Evolutionary conservation across 2,888 invertebrate genomes (phyloP).

Genomic region (Phrixothrix hirtus): DNA sequence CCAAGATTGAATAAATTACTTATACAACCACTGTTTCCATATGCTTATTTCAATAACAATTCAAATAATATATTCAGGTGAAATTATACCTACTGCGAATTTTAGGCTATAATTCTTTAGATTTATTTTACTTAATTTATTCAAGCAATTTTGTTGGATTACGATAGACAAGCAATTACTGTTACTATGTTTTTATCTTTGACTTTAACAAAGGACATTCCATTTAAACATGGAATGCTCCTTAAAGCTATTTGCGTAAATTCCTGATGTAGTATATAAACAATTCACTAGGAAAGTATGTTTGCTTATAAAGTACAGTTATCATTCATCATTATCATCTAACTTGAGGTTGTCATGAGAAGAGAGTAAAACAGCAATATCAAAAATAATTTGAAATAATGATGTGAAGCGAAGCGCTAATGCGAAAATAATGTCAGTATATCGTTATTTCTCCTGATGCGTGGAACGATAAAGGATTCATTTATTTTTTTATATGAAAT

Average conservation of each 20-base stretch:
- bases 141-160: no score
- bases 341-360: constrained; percentile 14
- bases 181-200: no score
- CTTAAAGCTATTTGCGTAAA: constrained; percentile 9
- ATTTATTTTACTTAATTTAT: no score
- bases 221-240: constrained; percentile 1
- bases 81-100: no score
- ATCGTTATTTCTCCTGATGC: constrained; percentile 26
- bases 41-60: no score
- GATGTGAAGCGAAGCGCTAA: constrained; percentile 32
- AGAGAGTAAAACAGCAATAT: constrained; percentile 23
- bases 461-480: constrained; percentile 28
- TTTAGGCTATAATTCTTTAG: no score
- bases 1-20: no score
- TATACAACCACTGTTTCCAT: no score
- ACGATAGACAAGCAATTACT: no score
- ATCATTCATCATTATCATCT: constrained; percentile 21
- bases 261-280: constrained; percentile 16
- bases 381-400: constrained; percentile 30
- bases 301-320: constrained; percentile 10
- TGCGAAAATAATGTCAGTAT: constrained; percentile 37
- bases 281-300: constrained; percentile 13
- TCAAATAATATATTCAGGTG: no score
- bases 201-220: no score
- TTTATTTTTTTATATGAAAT: constrained; percentile 31